Base-by-base conservation (phyloP, 2,113 vertebrate genomes). In the Hemibagrus wyckioides region DNA sequence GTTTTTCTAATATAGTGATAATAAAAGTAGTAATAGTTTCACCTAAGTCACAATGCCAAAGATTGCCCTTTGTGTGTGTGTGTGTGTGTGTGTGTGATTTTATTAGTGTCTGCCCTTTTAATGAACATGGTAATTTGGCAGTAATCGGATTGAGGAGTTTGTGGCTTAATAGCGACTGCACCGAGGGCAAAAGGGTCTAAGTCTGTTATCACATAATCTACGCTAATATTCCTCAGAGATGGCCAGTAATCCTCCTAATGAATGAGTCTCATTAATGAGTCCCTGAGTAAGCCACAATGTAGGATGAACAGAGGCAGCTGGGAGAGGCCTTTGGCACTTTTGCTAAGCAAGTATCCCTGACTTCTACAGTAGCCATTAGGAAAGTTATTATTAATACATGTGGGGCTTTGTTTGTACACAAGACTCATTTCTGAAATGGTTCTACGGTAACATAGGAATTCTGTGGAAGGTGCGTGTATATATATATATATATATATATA, bases 81-180 rank as follows among this genome's bases (percentile, higher is more conserved):
- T 79, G 50, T 21, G 76, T 80, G 50, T 36, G 50, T 30, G 77
- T 77, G 75, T 77, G 75, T 25, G 15, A 6, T 57, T 80, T 25
- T 39, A 59, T 25, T 59, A 36, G 52, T 80, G n/a, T 56, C 77
- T 80, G 52, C 30, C 30, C 23, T 80, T 21, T 11, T 80, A 56
- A 56, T 56, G 79, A 80, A 57, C 21, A 36, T 30, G 14, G 54
- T 52, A 77, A 52, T 52, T 77, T n/a, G 28, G 14, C 44, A 77
- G 75, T 81, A 81, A 59, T 59, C 79, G 21, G 79, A 57, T 81
- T 56, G 21, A 59, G 76, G n/a, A 30, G 33, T 81, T 57, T 57
- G 33, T 13, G 54, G 52, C 3, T 59, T 80, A 80, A 80, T 59
- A 59, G 4, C 3, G 9, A 25, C 33, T 81, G 21, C 23, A 59